phyloP scores from a whole-genome alignment of 1,140 invertebrate species.

The Diorhabda carinulata region DNA sequence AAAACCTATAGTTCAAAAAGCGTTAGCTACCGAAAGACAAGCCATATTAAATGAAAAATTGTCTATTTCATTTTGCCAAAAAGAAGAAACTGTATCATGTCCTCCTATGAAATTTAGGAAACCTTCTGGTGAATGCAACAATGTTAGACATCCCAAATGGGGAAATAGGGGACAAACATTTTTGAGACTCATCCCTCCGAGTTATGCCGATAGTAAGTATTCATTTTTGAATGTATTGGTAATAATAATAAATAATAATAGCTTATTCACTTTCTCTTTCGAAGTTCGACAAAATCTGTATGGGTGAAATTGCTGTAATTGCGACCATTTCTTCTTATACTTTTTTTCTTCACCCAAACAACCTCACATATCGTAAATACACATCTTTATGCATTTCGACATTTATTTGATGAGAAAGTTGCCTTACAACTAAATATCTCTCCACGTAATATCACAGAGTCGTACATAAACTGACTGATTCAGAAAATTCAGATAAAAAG shows the following conservation, averaged over 20 bases:
- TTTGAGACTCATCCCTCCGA: slow-evolving; percentile 69
- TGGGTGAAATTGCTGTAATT: not conserved
- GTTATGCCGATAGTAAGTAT: slow-evolving; percentile 78
- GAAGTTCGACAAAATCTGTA: not conserved
- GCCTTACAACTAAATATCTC: no score
- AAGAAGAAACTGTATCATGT: slow-evolving; percentile 47
- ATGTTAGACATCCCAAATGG: slow-evolving; percentile 84
- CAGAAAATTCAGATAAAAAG: no score
- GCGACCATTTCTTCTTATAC: not conserved
- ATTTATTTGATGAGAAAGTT: not conserved
- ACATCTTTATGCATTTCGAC: not conserved
- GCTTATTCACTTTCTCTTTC: slow-evolving; percentile 1
- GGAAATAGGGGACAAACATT: slow-evolving; percentile 82
- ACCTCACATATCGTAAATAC: not conserved
- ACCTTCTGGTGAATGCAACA: slow-evolving; percentile 90
- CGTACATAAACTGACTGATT: no score
- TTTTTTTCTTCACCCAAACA: not conserved
- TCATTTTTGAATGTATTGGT: not conserved
- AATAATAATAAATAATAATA: not conserved
- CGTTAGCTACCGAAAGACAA: slow-evolving; percentile 33
- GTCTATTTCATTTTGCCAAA: slow-evolving; percentile 18
- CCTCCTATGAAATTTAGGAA: slow-evolving; percentile 76
- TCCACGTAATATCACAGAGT: no score
- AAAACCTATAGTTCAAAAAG: slow-evolving; percentile 29
- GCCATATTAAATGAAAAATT: not conserved